Conservation (phyloP, 1,140 invertebrate genomes). For the Drosophila nigromelanica region DNA sequence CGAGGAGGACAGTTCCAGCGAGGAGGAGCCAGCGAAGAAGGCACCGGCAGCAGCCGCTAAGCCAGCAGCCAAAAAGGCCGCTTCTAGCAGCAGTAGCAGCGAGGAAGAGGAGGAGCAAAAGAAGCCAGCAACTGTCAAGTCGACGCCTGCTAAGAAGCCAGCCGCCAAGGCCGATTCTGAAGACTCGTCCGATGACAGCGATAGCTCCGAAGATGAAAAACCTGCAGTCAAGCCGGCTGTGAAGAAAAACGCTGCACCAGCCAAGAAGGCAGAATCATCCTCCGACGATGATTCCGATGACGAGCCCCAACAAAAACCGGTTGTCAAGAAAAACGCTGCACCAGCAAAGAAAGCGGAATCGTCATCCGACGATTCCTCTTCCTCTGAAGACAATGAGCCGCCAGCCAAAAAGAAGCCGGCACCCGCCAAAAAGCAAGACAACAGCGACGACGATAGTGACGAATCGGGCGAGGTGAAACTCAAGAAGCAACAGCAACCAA, state of each 20-base stretch:
- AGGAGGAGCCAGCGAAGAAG: constrained; percentile 56
- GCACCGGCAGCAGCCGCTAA: constrained; percentile 39
- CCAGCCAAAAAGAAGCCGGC: constrained; percentile 28
- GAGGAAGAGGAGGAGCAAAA: constrained; percentile 40
- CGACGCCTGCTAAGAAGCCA: constrained; percentile 44
- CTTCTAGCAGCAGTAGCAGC: constrained; percentile 29
- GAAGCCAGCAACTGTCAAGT: constrained; percentile 31
- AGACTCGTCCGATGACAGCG: constrained; percentile 65
- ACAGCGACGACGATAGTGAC: constrained; percentile 61
- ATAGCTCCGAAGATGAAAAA: constrained; percentile 53
- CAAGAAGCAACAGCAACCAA: constrained; percentile 20
- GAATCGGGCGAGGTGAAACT: constrained; percentile 28
- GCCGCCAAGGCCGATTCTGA: constrained; percentile 41
- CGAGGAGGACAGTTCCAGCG: constrained; percentile 64
- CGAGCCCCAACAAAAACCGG: constrained; percentile 40
- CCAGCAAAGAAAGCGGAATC: constrained; percentile 26
- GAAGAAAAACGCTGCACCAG: constrained; percentile 48
- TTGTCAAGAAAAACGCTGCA: constrained; percentile 11
- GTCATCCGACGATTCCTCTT: constrained; percentile 58
- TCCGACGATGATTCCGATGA: constrained; percentile 37
- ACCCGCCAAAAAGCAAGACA: constrained; percentile 32
- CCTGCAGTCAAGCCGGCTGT: constrained; percentile 51
- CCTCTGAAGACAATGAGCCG: constrained; percentile 58
- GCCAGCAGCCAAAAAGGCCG: constrained; percentile 47
- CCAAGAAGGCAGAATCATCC: constrained; percentile 25